These are phyloP conservation scores for Rhinopomastus cyanomelas DNA, from an alignment of 2,113 vertebrate genomes.

Conservation along the genomic window DNA sequence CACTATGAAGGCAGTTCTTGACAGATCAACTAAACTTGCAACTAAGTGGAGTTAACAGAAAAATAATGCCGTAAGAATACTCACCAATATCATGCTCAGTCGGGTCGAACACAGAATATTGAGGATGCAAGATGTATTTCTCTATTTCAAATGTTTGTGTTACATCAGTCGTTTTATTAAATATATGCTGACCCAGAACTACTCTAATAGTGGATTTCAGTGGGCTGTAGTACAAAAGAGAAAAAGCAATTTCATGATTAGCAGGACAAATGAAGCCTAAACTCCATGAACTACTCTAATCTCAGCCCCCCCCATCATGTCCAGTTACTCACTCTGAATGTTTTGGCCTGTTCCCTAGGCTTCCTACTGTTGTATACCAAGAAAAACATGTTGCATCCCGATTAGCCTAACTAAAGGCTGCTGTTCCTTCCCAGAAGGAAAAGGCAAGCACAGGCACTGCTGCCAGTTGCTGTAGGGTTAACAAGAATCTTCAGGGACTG, in stretches of 20 bases:
- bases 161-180: constrained; percentile 82
- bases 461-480: neutral
- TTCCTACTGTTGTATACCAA: neutral
- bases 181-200: constrained; percentile 91
- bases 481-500: neutral
- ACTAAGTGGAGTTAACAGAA: neutral
- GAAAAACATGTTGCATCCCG: neutral
- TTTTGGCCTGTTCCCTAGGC: neutral
- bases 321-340: neutral
- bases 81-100: constrained; percentile 91
- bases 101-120: constrained; percentile 86
- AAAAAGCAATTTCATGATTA: neutral
- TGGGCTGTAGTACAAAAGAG: constrained; percentile 75
- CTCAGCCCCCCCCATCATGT: neutral
- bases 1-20: neutral
- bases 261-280: neutral
- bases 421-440: neutral
- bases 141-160: constrained; percentile 84
- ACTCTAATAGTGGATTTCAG: constrained; percentile 78
- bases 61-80: constrained; percentile 6
- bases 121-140: constrained; percentile 80
- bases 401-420: neutral
- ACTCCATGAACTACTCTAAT: neutral
- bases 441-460: neutral
- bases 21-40: neutral